Evolutionary conservation across 2,113 vertebrate species (phyloP), one percentile per base, ranked within the genome.

Genomic region (Dinomys branickii): DNA sequence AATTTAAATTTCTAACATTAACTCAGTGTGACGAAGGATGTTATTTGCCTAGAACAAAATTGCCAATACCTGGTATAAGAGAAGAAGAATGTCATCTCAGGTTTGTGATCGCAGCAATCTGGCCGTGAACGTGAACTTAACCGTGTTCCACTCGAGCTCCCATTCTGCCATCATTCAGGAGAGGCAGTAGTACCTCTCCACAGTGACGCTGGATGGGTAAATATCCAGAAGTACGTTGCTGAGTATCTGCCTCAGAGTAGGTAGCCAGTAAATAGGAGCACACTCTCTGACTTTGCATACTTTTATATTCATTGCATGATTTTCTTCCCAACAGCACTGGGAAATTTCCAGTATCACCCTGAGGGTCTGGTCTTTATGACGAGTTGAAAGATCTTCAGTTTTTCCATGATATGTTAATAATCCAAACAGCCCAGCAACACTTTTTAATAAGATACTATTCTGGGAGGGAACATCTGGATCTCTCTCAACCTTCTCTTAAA

Each of bases 1-100:
- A 92, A 95, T 94, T 95, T 96, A 97, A 97, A 94, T 95, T 94
- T 81, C 54, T 94, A 94, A 83, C 95, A 59, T 97, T 94, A 95
- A 97, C 96, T 95, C 95, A 96, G 95, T 73, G 77, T 95, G 95
- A 92, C 90, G 88, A 90, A 95, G 90, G 81, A 90, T 96, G 88
- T 90, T 96, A 95, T 96, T 97, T 95, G 91, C 82, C 92, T 82
- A 33, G 75, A 94, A 97, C 85, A 95, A 97, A 97, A 94, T 80
- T 22, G 5, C 87, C 82, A 87, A 97, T 93, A 92, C 82, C 96
- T 97, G 81, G 94, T 65, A 96, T 90, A 97, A 96, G 50, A 94
- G 94, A 90, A 44, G 44, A 93, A 92, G 47, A 52, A 93, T 90
- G 65, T 88, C 71, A 73, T 88, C 90, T 95, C 71, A 69, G 78